These are phyloP conservation scores for Acanthisitta chloris DNA, from an alignment of 2,113 vertebrate genomes.

Conservation along the genomic window DNA sequence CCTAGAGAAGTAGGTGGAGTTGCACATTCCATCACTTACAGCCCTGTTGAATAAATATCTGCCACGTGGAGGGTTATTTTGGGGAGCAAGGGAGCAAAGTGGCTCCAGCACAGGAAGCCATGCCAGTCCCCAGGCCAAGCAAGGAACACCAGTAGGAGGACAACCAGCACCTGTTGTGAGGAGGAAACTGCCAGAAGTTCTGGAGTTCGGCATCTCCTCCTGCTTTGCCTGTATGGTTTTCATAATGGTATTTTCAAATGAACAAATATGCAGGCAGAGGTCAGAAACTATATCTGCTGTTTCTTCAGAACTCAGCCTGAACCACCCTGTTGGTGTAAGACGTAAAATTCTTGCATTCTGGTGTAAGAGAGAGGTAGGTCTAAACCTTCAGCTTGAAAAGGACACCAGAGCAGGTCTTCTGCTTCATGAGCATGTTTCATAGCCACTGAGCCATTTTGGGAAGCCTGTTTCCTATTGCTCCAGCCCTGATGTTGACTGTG, in stretches of 20 bases:
- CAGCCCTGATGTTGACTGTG: not conserved
- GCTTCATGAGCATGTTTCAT: not conserved
- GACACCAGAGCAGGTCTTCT: not conserved
- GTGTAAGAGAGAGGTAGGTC: not conserved
- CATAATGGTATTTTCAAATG: not conserved
- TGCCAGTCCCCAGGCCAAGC: rapidly evolving
- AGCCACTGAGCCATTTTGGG: not conserved
- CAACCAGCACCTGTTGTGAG: rapidly evolving
- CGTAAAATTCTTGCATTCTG: too few relatives aligned
- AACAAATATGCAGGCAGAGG: not conserved
- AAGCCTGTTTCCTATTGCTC: not conserved
- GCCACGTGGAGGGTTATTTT: not conserved
- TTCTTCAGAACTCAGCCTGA: not conserved
- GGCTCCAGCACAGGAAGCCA: rapidly evolving
- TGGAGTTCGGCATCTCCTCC: not conserved
- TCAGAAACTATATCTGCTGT: not conserved
- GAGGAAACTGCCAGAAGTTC: not conserved
- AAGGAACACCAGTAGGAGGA: rapidly evolving
- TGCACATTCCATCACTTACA: not conserved
- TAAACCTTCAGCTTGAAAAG: not conserved
- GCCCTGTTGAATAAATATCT: not conserved
- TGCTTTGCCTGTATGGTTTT: not conserved
- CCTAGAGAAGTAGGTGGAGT: not conserved
- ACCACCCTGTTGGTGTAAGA: too few relatives aligned
- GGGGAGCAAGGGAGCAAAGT: not conserved